Conservation (phyloP, 2,113 vertebrate genomes). For the Cephalopholis sonnerati region DNA sequence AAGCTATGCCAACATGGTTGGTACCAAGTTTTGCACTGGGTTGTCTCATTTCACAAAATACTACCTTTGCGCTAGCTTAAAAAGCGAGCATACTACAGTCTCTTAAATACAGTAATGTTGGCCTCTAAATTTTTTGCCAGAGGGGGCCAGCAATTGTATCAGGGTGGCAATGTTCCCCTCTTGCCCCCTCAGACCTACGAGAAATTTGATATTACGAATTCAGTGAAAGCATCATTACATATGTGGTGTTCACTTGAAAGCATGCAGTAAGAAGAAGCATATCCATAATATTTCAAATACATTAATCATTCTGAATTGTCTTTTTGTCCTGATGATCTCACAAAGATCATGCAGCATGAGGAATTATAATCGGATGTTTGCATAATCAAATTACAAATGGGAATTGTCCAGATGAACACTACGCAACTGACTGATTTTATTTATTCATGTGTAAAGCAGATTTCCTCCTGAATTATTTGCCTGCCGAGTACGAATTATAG, state of each 20-base stretch:
- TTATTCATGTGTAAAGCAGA: slow-evolving; percentile 22
- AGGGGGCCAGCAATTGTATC: no score
- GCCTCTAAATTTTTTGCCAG: no score
- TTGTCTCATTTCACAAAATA: no score
- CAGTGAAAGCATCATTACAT: not conserved
- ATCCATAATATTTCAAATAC: not conserved
- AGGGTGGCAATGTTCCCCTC: no score
- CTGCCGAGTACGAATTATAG: not conserved
- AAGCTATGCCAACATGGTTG: no score
- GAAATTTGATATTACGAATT: not conserved
- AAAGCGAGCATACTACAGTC: no score
- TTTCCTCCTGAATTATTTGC: slow-evolving; percentile 8
- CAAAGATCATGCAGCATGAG: not conserved
- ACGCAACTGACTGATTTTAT: not conserved
- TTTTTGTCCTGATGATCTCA: slow-evolving; percentile 8
- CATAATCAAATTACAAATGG: slow-evolving; percentile 44
- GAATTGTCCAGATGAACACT: slow-evolving; percentile 29
- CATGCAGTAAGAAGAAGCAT: not conserved
- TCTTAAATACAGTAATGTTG: no score
- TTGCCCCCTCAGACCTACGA: not conserved
- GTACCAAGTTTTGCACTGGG: no score
- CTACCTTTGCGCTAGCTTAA: no score
- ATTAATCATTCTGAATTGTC: slow-evolving; percentile 12
- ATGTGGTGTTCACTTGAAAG: not conserved
- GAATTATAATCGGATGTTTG: slow-evolving; percentile 26